phyloP scores from a whole-genome alignment of 2,797 vertebrate genomes.

The Paratrypauchen microcephalus region DNA sequence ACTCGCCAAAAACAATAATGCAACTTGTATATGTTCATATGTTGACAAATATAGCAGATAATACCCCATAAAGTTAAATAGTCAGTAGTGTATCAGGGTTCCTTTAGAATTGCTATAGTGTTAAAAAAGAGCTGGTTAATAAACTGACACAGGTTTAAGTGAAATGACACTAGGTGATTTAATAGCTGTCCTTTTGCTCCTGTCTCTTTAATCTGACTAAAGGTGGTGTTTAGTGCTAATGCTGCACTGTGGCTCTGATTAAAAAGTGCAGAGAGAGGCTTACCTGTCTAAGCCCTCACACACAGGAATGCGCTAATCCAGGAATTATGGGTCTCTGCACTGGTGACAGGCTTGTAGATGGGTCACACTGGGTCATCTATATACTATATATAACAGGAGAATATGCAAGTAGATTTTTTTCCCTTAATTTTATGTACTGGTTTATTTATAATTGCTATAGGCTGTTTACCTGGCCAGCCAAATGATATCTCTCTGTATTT shows the following conservation, averaged over 20 bases:
- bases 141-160: neutral
- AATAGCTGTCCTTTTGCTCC: conserved; percentile 11
- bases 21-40: no score
- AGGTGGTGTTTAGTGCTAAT: conserved; percentile 59
- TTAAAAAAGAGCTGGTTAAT: neutral
- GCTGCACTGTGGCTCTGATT: conserved; percentile 68
- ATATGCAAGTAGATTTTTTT: no score
- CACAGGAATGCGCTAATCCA: conserved; percentile 43
- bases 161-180: neutral
- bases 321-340: conserved; percentile 50
- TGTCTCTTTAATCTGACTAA: conserved; percentile 21
- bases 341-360: conserved; percentile 30
- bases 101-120: neutral
- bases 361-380: conserved; percentile 13
- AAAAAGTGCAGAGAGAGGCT: conserved; percentile 64
- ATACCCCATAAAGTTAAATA: no score
- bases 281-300: conserved; percentile 53
- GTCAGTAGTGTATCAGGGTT: no score
- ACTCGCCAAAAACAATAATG: no score
- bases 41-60: no score
- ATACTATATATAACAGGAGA: neutral
- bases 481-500: no score
- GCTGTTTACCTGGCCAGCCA: no score
- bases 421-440: no score
- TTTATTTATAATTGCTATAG: no score